phyloP scores from a whole-genome alignment of 2,797 vertebrate genomes.

The Cossypha heuglini region DNA sequence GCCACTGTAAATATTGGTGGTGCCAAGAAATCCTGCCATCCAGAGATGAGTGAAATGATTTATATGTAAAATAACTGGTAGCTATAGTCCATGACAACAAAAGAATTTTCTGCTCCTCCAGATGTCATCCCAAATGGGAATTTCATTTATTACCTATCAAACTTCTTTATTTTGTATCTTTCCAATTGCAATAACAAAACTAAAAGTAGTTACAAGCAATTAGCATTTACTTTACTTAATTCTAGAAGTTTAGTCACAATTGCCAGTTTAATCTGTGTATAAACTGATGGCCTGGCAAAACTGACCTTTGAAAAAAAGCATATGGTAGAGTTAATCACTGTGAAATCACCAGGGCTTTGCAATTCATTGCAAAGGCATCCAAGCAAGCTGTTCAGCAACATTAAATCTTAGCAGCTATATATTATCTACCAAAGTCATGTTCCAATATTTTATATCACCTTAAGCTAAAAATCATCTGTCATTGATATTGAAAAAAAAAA shows the following conservation, averaged over 20 bases:
- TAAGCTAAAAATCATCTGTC: not conserved
- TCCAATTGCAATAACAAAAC: not conserved
- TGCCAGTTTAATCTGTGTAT: not conserved
- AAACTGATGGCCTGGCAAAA: not conserved
- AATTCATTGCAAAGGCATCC: not conserved
- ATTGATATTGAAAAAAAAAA: not conserved
- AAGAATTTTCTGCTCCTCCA: not conserved
- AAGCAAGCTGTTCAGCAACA: not conserved
- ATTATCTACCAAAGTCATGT: not conserved
- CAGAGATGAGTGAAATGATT: not conserved
- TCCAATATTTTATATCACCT: not conserved
- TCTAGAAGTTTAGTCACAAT: not conserved
- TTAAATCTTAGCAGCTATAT: not conserved
- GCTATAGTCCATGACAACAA: not conserved
- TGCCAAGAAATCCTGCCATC: conserved; percentile 3
- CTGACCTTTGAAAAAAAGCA: not conserved
- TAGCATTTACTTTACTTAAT: not conserved
- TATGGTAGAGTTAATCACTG: not conserved
- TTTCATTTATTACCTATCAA: not conserved
- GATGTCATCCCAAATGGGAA: not conserved
- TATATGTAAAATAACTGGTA: not conserved
- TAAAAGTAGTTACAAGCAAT: not conserved
- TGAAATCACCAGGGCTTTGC: not conserved
- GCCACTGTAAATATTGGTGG: not conserved
- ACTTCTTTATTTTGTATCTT: not conserved